These are phyloP conservation scores for Drosophila jambulina DNA, from an alignment of 1,140 invertebrate genomes.

Conservation along the genomic window DNA sequence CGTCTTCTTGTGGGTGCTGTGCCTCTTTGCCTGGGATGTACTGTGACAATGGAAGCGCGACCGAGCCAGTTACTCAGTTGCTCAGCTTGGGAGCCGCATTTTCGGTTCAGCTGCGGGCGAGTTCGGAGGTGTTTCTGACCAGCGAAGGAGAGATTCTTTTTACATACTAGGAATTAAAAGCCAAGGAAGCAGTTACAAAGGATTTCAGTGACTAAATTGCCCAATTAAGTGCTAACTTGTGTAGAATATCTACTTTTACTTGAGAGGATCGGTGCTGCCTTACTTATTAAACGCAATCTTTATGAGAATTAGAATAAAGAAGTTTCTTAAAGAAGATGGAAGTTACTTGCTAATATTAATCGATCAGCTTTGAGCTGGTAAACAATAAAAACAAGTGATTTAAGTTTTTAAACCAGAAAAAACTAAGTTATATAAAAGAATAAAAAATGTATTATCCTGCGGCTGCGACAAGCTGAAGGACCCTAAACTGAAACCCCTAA, in stretches of 20 bases:
- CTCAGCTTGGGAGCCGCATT: slow-evolving; percentile 67
- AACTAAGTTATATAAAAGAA: not conserved
- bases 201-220: not conserved
- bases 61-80: slow-evolving; percentile 65
- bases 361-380: not conserved
- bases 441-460: not conserved
- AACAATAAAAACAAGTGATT: not conserved
- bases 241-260: not conserved
- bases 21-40: slow-evolving; percentile 51
- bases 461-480: no score
- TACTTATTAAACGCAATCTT: not conserved
- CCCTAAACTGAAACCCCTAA: no score
- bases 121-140: slow-evolving; percentile 54
- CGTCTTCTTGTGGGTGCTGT: slow-evolving; percentile 54
- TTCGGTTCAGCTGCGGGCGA: slow-evolving; percentile 52
- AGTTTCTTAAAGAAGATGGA: not conserved
- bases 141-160: slow-evolving; percentile 5
- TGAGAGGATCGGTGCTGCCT: not conserved
- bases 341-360: not conserved
- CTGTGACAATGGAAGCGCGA: slow-evolving; percentile 73
- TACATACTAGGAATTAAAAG: not conserved
- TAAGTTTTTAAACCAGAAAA: not conserved
- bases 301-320: not conserved
- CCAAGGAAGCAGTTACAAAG: not conserved
- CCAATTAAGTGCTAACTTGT: not conserved